Percentiles rank a stretch among this genome's conserved stretches.
phyloP scores from a whole-genome alignment of 1,140 invertebrate species.

The Macrotrachela quadricornifera region DNA sequence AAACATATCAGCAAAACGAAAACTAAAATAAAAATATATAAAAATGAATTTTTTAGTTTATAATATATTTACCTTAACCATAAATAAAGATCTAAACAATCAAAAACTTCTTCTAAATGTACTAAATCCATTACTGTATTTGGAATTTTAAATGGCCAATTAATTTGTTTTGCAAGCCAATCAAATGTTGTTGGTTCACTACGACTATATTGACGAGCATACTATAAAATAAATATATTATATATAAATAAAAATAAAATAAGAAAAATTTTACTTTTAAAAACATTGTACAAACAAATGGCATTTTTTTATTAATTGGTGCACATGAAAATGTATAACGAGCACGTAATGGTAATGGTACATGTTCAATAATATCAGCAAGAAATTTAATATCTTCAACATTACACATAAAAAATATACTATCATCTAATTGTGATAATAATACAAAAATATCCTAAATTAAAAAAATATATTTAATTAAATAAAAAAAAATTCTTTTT shows the following conservation, averaged over 20 bases:
- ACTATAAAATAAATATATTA: neutral
- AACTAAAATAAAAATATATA: constrained; percentile 20
- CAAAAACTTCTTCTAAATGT: constrained; percentile 74
- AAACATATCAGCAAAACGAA: constrained; percentile 72
- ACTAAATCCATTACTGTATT: constrained; percentile 64
- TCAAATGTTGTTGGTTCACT: constrained; percentile 44
- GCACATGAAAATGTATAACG: constrained; percentile 90
- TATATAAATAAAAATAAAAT: constrained; percentile 5
- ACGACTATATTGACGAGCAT: no score
- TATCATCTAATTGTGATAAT: constrained; percentile 67
- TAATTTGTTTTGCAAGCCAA: constrained; percentile 59
- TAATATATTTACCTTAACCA: constrained; percentile 53
- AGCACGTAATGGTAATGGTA: constrained; percentile 59
- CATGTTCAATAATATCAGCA: constrained; percentile 86
- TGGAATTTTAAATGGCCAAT: constrained; percentile 60
- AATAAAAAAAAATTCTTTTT: no score
- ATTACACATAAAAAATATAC: constrained; percentile 88
- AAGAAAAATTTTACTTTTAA: constrained; percentile 26
- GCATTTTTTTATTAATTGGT: constrained; percentile 76
- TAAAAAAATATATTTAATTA: no score
- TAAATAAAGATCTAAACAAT: constrained; percentile 80
- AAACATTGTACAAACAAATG: constrained; percentile 80
- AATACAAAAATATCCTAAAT: constrained; percentile 69
- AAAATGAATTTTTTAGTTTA: no score
- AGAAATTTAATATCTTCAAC: constrained; percentile 83